These are phyloP conservation scores for Parasteatoda tepidariorum DNA, from an alignment of 1,140 invertebrate species.

Conservation along the genomic window DNA sequence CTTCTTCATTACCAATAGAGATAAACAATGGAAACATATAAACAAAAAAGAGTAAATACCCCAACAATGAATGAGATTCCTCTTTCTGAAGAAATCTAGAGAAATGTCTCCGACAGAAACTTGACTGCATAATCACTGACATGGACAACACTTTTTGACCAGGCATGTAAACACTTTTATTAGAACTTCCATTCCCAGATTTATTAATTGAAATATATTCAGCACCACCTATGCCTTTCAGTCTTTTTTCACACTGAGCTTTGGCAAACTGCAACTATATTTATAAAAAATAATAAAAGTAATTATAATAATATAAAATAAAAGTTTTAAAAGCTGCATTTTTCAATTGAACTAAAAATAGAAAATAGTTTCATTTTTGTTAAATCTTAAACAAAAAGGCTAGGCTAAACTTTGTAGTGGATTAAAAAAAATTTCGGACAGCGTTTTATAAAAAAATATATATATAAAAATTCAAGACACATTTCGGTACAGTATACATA, in stretches of 20 bases:
- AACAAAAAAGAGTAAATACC: constrained; percentile 32
- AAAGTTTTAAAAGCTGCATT: no score
- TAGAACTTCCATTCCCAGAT: constrained; percentile 21
- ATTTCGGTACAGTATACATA: no score
- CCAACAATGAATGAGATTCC: constrained; percentile 81
- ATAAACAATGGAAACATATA: no score
- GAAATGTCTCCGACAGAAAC: constrained; percentile 74
- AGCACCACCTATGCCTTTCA: constrained; percentile 81
- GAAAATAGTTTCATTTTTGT: no score
- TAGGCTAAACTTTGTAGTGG: no score
- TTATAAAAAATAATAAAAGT: not conserved
- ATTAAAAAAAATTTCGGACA: no score
- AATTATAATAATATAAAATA: no score
- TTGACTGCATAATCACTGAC: constrained; percentile 69
- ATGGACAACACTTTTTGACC: constrained; percentile 69
- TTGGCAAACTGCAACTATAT: constrained; percentile 80
- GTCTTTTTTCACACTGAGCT: constrained; percentile 82
- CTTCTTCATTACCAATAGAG: no score
- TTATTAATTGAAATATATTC: constrained; percentile 70
- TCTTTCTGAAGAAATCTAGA: constrained; percentile 84
- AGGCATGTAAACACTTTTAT: constrained; percentile 36
- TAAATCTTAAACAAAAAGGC: no score
- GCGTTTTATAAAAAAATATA: no score
- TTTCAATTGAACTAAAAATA: no score
- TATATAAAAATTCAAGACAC: no score